phyloP scores from a whole-genome alignment of 2,113 vertebrate species.

The Cochlearius cochlearius region DNA sequence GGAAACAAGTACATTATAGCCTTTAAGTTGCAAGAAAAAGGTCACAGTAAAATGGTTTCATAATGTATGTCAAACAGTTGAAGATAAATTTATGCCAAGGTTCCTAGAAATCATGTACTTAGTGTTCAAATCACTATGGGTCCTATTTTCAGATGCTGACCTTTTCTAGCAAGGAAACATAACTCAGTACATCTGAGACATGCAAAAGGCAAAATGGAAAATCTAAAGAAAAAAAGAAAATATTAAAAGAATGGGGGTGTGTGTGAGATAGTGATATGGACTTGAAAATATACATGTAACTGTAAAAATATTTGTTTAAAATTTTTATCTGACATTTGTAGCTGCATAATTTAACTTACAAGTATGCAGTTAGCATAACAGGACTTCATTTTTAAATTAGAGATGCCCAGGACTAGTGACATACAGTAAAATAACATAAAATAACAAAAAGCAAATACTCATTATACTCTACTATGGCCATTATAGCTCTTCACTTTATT shows the following conservation, averaged over 20 bases:
- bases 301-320: not conserved
- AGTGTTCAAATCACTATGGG: constrained; percentile 1
- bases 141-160: constrained; percentile 7
- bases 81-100: not conserved
- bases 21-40: constrained; percentile 25
- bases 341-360: not conserved
- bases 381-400: not conserved
- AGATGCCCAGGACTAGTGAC: not conserved
- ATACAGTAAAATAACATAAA: not conserved
- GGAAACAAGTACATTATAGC: not conserved
- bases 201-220: not conserved
- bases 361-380: not conserved
- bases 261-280: fast-evolving
- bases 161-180: constrained; percentile 9
- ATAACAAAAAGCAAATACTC: not conserved
- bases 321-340: not conserved
- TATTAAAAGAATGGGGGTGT: not conserved
- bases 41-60: not conserved
- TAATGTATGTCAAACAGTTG: not conserved
- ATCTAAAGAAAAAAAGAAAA: not conserved
- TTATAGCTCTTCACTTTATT: not conserved
- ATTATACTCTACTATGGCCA: not conserved
- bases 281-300: not conserved
- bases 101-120: constrained; percentile 6
- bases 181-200: not conserved